phyloP scores from a whole-genome alignment of 2,888 invertebrate species.

The Tipula vernalis region DNA sequence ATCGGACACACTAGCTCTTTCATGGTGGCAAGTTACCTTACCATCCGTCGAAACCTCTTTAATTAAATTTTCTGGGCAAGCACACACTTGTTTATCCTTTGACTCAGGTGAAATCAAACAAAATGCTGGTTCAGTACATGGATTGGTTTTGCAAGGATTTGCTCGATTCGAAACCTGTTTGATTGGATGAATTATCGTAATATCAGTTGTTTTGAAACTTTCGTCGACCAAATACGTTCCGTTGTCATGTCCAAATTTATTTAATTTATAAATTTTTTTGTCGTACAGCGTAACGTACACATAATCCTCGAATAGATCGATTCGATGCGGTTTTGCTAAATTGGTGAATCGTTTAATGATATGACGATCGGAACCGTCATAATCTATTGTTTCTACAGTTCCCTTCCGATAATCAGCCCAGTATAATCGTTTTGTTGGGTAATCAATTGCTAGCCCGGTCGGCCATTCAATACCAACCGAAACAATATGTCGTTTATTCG shows the following conservation, averaged over 20 bases:
- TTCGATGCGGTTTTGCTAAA: constrained; percentile 49
- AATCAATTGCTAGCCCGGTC: constrained; percentile 61
- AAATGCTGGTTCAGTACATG: constrained; percentile 49
- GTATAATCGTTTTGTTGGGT: constrained; percentile 61
- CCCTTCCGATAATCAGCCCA: constrained; percentile 73
- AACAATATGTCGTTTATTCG: constrained; percentile 42
- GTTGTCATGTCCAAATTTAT: constrained; percentile 51
- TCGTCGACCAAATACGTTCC: constrained; percentile 43
- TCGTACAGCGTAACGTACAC: constrained; percentile 53
- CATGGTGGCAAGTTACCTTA: constrained; percentile 26
- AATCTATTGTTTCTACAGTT: constrained; percentile 52
- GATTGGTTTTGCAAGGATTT: constrained; percentile 46
- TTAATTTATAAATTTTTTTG: constrained; percentile 48
- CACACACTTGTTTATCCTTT: constrained; percentile 36
- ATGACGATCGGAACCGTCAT: constrained; percentile 56
- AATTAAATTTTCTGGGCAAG: constrained; percentile 43
- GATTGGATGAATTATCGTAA: constrained; percentile 52
- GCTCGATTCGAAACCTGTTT: constrained; percentile 44
- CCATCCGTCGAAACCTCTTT: constrained; percentile 22
- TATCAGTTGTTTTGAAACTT: constrained; percentile 45
- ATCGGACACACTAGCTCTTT: constrained; percentile 25
- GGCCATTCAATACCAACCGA: constrained; percentile 55
- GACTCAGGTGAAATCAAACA: constrained; percentile 40
- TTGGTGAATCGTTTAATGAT: constrained; percentile 42
- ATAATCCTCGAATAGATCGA: constrained; percentile 62